Evolutionary conservation across 2,888 invertebrate genomes (phyloP).

Genomic region (Exephanes ischioxanthus): DNA sequence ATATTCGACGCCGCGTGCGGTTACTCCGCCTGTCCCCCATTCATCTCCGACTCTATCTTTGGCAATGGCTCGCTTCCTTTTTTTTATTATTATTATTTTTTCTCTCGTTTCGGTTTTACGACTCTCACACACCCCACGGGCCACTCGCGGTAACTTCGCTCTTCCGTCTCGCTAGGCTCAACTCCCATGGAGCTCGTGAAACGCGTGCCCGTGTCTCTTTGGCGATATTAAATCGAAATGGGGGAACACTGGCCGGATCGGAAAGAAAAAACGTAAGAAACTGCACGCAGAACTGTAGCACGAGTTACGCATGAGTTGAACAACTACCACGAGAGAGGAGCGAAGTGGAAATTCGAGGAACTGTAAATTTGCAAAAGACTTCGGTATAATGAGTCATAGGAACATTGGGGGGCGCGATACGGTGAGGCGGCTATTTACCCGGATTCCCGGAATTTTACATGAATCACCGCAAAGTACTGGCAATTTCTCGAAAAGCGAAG

Average conservation of each 20-base stretch:
- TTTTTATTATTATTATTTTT: constrained; percentile 41
- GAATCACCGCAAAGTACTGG: constrained; percentile 9
- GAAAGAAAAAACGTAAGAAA: background rate
- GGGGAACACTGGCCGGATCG: constrained; percentile 35
- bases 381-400: constrained; percentile 37
- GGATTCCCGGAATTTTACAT: constrained; percentile 10
- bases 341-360: background rate
- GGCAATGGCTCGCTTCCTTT: constrained; percentile 34
- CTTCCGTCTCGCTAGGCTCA: constrained; percentile 47
- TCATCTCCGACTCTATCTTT: constrained; percentile 57
- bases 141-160: constrained; percentile 39
- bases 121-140: constrained; percentile 49
- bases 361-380: constrained; percentile 1
- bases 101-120: constrained; percentile 65
- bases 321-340: background rate
- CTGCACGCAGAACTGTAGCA: background rate
- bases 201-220: constrained; percentile 62
- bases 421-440: constrained; percentile 2
- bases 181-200: constrained; percentile 70
- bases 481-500: constrained; percentile 37
- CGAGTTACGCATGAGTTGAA: background rate
- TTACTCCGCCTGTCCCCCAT: constrained; percentile 26
- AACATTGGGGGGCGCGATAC: constrained; percentile 40
- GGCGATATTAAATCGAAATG: constrained; percentile 57
- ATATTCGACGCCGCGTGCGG: constrained; percentile 69